Percentiles rank a stretch among this genome's conserved stretches.
Conservation (phyloP, 2,888 invertebrate genomes). For the Venusia cambrica region DNA sequence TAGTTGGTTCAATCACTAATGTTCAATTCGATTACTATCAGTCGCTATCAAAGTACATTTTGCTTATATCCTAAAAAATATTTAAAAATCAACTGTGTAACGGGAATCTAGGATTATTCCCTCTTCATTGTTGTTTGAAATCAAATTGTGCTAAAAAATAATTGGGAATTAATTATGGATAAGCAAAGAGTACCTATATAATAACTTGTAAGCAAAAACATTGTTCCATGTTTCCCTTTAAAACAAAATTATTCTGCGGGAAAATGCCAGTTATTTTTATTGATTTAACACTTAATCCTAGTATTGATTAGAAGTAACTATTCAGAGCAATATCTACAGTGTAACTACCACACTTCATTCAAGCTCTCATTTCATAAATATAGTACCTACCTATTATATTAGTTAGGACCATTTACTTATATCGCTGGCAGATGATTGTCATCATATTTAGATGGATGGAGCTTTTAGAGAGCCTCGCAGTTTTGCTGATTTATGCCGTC, state of each 20-base stretch:
- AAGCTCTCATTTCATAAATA: constrained; percentile 4
- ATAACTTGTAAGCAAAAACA: too few relatives aligned
- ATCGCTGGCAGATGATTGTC: constrained; percentile 2
- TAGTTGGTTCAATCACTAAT: constrained; percentile 17
- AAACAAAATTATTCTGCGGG: too few relatives aligned
- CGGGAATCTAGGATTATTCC: too few relatives aligned
- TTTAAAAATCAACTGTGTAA: too few relatives aligned
- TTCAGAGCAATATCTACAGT: constrained; percentile 1
- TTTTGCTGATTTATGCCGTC: too few relatives aligned
- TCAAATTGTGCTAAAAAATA: too few relatives aligned
- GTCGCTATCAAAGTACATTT: constrained; percentile 24
- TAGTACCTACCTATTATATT: neutral
- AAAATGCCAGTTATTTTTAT: constrained; percentile 3
- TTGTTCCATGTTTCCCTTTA: too few relatives aligned
- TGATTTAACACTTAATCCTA: constrained; percentile 4
- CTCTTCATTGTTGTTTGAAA: too few relatives aligned
- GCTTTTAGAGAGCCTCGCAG: too few relatives aligned
- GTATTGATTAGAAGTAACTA: neutral
- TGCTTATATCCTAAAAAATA: constrained; percentile 20
- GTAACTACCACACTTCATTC: neutral
- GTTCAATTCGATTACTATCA: constrained; percentile 17
- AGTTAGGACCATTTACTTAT: neutral
- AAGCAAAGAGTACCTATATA: too few relatives aligned
- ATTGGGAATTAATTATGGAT: too few relatives aligned
- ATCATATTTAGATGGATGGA: constrained; percentile 19